Evolutionary conservation across 1,140 invertebrate genomes (phyloP), one percentile per base, ranked within the genome.

Genomic region (Dendroctonus ponderosae): DNA sequence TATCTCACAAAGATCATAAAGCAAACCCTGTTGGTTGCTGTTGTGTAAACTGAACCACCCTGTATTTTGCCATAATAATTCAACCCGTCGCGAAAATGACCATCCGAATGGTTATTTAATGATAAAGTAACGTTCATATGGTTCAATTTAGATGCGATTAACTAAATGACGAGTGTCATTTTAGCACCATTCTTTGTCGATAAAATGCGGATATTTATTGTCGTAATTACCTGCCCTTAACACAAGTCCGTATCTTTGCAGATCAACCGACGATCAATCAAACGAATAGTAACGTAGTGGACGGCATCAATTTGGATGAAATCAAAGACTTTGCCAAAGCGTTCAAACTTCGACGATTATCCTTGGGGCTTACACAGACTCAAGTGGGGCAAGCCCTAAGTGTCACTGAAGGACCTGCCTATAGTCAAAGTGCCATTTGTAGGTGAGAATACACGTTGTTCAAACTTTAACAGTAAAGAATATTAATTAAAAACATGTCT

Each of bases 381-480:
- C 96, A 98, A 84, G 93, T 96, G 40, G 93, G 93, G 5, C 93
- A 97, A 81, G 94, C 96, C 6, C 82, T 99, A 0, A 96, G 93
- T 71, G 91, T 96, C 49, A 97, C 94, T 6, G 95, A 98, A 80
- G 96, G 96, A 54, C 96, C 96, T 26, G 95, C 95, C 37, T 98
- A 98, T 82, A 97, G 94, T 82, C 96, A 99, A 85, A 97, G 94
- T 82, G 96, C 96, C 66, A 98, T 98, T 80, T 99, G 96, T 91
- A 95, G 95, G 95, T 97, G 84, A 81, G 52, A 50, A n/a, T 56
- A 26, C 26, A 26, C 26, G 26, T 26, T 26, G 1, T 26, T 26
- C 26, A 26, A 26, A 26, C 26, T 26, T 26, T 26, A 26, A 26
- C 1, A 26, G 26, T 26, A 26, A 26, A 26, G 26, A 26, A 26